Evolutionary conservation across 2,797 vertebrate genomes (phyloP), one percentile per base, ranked within the genome.

Genomic region (Vespertilio murinus): DNA sequence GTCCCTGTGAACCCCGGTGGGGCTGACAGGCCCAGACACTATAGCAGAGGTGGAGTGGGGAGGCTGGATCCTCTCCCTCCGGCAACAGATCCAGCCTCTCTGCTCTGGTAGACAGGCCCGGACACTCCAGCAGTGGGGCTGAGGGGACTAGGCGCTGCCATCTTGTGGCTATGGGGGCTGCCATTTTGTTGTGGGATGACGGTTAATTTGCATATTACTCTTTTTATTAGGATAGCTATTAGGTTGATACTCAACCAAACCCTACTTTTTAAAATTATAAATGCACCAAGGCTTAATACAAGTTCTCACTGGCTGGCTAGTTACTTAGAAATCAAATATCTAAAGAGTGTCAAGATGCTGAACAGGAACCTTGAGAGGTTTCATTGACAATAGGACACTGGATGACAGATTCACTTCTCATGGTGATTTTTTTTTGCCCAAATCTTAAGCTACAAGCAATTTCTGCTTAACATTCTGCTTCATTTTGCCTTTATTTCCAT

Each of bases 401-500:
- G 12, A 28, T 42, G 5, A n/a, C 0, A 71, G 28, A 52, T 4
- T 40, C 14, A 81, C 2, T 80, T 67, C 45, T 69, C 35, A 30
- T 1, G 10, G 14, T 23, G 30, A 64, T 65, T 82, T 65, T 64
- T 38, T 14, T 91, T 56, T 67, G 18, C 33, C 30, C 8, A 35
- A 52, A 93, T 89, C 64, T 61, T 83, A 56, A 83, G 23, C 16
- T 18, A 40, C 18, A 74, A 14, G 8, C 13, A 77, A 69, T 79
- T 38, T 6, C 45, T 18, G 80, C 11, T 79, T 61, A 47, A 75
- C 35, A 75, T 7, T 52, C 11, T 22, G 6, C 35, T 83, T 71
- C 45, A 61, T 56, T 96, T 87, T 47, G 33, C 14, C 83, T 91
- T 80, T 67, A 87, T 95, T 94, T 89, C 75, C 81, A 74, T 90